Conservation (phyloP, 1,140 invertebrate genomes). For the Brachionus sp. region DNA sequence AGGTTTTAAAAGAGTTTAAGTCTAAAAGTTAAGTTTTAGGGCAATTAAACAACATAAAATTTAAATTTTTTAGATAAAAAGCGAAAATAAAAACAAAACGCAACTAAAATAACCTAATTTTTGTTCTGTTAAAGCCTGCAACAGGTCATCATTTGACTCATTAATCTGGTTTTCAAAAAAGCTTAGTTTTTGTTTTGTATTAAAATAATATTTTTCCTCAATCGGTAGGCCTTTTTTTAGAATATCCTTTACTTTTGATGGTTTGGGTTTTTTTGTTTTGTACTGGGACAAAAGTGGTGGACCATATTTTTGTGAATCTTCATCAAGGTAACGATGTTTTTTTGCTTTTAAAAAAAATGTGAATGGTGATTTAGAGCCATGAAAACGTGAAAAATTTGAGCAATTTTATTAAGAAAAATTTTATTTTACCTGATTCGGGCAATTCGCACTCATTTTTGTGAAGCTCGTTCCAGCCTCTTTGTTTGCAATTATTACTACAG, state of each 20-base stretch:
- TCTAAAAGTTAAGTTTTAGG: conserved; percentile 4
- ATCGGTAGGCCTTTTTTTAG: not conserved
- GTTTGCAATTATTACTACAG: conserved; percentile 60
- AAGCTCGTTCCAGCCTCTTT: conserved; percentile 56
- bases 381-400: not conserved
- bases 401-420: not conserved
- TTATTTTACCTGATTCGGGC: conserved; percentile 14
- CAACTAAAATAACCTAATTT: not conserved
- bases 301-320: conserved; percentile 10
- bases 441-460: conserved; percentile 56
- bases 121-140: not conserved
- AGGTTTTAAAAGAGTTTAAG: not conserved
- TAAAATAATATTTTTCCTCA: conserved; percentile 16
- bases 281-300: not conserved
- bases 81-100: not conserved
- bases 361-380: conserved; percentile 1
- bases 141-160: not conserved
- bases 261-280: not conserved
- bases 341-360: conserved; percentile 17
- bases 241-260: conserved; percentile 32
- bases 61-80: not conserved
- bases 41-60: not conserved
- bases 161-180: conserved; percentile 20
- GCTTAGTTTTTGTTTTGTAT: conserved; percentile 19
- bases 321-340: conserved; percentile 16